A percentile compares a stretch with the other conserved stretches of the same genome.
phyloP scores from a whole-genome alignment of 23 tunicate genomes.

The Oikopleura vanhoeffeni region DNA sequence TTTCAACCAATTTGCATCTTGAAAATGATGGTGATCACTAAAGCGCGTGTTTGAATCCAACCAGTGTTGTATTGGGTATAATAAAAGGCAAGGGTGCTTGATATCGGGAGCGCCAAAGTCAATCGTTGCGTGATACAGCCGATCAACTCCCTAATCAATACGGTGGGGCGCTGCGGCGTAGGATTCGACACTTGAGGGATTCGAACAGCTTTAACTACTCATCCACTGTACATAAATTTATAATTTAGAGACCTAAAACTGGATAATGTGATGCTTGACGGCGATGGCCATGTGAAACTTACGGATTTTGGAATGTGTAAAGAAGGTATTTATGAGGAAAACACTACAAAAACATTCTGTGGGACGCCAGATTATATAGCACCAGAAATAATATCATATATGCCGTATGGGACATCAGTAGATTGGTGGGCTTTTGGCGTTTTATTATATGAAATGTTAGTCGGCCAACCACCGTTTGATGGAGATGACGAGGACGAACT shows the following conservation, averaged over 20 bases:
- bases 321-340: constrained; percentile 41
- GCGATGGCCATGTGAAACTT: constrained; percentile 69
- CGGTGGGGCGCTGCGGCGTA: too few species aligned
- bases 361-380: constrained; percentile 98
- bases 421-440: constrained; percentile 99
- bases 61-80: too few species aligned
- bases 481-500: constrained; percentile 97
- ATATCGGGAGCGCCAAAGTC: too few species aligned
- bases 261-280: constrained; percentile 95
- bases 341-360: constrained; percentile 75
- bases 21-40: too few species aligned
- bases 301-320: constrained; percentile 99
- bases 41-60: too few species aligned
- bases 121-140: too few species aligned
- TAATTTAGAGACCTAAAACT: constrained; percentile 62
- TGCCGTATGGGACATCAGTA: constrained; percentile 32
- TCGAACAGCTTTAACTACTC: too few species aligned
- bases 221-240: not conserved
- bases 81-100: too few species aligned
- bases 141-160: too few species aligned
- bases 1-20: too few species aligned
- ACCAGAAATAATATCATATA: constrained; percentile 25
- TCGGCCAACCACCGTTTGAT: constrained; percentile 95
- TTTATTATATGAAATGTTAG: constrained; percentile 76
- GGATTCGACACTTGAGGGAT: too few species aligned